Conservation (phyloP, 92 coral and sea anemone species). For the Palythoa grandis region DNA sequence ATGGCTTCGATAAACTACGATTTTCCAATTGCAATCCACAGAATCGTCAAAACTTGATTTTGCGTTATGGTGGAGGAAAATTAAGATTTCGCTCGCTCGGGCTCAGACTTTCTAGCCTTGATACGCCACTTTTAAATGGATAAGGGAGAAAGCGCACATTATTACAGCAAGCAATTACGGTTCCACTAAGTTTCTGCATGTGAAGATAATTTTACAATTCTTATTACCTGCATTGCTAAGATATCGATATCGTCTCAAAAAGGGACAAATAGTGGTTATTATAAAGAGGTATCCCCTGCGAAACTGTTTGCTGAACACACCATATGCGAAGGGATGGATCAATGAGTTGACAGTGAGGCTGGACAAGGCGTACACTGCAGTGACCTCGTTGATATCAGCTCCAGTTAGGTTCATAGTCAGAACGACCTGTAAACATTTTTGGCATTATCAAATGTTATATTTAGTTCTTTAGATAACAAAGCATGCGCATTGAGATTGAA, state of each 20-base stretch:
- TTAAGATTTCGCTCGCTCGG: too few species aligned
- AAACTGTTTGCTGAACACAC: conserved; percentile 66
- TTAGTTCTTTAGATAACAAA: too few species aligned
- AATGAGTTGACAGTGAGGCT: conserved; percentile 77
- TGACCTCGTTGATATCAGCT: conserved; percentile 59
- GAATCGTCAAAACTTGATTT: too few species aligned
- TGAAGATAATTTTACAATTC: background rate
- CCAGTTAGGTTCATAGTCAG: conserved; percentile 64
- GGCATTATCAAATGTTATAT: background rate
- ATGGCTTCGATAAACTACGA: too few species aligned
- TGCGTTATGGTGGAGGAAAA: too few species aligned
- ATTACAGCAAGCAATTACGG: too few species aligned
- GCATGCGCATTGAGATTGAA: background rate
- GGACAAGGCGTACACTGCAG: conserved; percentile 70
- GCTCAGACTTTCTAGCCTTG: too few species aligned
- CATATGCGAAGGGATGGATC: conserved; percentile 68
- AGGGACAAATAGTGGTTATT: conserved; percentile 26
- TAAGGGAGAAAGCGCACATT: too few species aligned
- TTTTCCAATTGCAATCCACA: too few species aligned
- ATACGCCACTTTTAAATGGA: too few species aligned
- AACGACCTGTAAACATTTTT: conserved; percentile 52
- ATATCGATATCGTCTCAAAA: background rate
- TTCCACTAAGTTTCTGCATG: background rate
- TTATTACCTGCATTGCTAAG: background rate
- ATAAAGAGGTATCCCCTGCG: conserved; percentile 58